Evolutionary conservation across 2,888 invertebrate species (phyloP).

Genomic region (Cerastoderma edule): DNA sequence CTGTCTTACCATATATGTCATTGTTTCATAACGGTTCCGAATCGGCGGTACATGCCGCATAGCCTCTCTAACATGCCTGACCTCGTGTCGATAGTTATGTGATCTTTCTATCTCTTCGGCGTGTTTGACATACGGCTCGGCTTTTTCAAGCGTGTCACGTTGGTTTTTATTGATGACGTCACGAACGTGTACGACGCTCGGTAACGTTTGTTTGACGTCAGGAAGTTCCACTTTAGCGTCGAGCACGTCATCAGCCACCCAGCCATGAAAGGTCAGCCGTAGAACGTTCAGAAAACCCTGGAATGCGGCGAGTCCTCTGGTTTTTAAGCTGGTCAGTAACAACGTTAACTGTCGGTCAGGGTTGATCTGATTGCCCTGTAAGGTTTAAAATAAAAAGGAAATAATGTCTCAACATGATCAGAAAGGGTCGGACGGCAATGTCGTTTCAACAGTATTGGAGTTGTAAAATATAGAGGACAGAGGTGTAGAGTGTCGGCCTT

Average conservation of each 20-base stretch:
- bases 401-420: background rate
- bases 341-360: constrained; percentile 35
- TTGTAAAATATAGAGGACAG: background rate
- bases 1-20: background rate
- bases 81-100: background rate
- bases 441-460: background rate
- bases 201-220: background rate
- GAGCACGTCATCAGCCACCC: constrained; percentile 49
- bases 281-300: constrained; percentile 47
- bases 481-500: too few species aligned
- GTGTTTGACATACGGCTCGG: background rate
- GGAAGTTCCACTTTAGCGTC: constrained; percentile 26
- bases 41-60: background rate
- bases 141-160: background rate
- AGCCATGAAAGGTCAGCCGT: constrained; percentile 47
- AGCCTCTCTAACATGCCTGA: background rate
- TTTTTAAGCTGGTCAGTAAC: constrained; percentile 29
- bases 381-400: background rate
- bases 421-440: background rate
- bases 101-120: background rate
- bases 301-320: constrained; percentile 43
- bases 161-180: constrained; percentile 9
- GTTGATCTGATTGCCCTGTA: constrained; percentile 31
- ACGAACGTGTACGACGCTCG: constrained; percentile 19
- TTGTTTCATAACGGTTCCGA: background rate